phyloP scores from a whole-genome alignment of 2,797 vertebrate genomes.

The Eidolon dupreanum region DNA sequence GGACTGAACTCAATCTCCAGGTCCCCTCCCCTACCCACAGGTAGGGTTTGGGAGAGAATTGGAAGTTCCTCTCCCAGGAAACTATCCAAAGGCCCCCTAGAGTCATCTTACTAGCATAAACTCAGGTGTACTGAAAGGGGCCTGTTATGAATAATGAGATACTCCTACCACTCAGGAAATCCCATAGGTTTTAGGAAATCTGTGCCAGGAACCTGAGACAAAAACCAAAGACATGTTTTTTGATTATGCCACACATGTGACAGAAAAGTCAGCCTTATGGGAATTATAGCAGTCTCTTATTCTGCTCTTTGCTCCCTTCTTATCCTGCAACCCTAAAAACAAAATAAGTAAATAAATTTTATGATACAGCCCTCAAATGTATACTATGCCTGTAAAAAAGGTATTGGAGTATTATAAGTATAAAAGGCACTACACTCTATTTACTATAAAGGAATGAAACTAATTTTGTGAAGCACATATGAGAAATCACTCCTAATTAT shows the following conservation, averaged over 20 bases:
- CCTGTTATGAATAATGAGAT: neutral
- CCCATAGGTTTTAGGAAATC: neutral
- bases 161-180: neutral
- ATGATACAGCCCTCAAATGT: neutral
- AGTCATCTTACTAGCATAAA: neutral
- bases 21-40: neutral
- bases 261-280: neutral
- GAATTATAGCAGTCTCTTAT: neutral
- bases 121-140: neutral
- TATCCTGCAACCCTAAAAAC: neutral
- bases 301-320: neutral
- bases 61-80: neutral
- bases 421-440: neutral
- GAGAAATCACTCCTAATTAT: neutral
- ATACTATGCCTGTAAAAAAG: neutral
- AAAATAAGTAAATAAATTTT: neutral
- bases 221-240: neutral
- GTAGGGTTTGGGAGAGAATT: neutral
- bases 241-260: neutral
- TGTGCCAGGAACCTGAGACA: neutral
- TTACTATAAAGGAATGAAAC: conserved; percentile 4
- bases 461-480: conserved; percentile 22
- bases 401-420: neutral
- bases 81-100: neutral
- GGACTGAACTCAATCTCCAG: neutral